Evolutionary conservation across 2,888 invertebrate genomes (phyloP).

Genomic region (Beris morrisii): DNA sequence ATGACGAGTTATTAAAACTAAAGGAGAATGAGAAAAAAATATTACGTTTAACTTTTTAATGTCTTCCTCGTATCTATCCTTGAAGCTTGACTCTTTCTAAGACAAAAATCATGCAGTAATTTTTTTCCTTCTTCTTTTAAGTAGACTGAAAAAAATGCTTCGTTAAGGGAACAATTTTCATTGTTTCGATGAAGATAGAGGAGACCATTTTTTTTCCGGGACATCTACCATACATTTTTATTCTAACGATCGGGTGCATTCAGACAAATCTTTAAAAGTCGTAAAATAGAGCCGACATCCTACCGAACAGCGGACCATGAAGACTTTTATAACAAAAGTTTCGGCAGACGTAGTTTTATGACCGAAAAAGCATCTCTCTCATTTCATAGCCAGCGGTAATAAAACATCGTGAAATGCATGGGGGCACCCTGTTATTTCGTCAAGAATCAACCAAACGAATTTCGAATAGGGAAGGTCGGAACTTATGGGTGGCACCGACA

Average conservation of each 20-base stretch:
- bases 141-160: not conserved
- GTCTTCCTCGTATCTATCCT: not conserved
- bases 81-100: too few relatives aligned
- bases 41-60: conserved; percentile 23
- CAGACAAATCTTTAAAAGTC: conserved; percentile 38
- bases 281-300: conserved; percentile 35
- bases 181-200: conserved; percentile 5
- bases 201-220: not conserved
- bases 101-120: not conserved
- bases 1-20: conserved; percentile 23
- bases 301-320: conserved; percentile 27
- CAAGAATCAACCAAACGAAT: conserved; percentile 29
- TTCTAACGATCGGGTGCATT: conserved; percentile 34
- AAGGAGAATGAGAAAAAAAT: not conserved
- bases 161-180: conserved; percentile 2
- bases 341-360: conserved; percentile 38
- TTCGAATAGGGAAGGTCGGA: conserved; percentile 8
- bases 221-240: conserved; percentile 29
- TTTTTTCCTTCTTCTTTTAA: not conserved
- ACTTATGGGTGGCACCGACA: not conserved
- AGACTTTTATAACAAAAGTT: conserved; percentile 38
- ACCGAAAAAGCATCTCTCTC: conserved; percentile 33
- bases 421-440: conserved; percentile 20
- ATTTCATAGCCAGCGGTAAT: conserved; percentile 33
- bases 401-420: conserved; percentile 38